Percentiles rank a stretch among this genome's conserved stretches.
phyloP scores from a whole-genome alignment of 2,888 invertebrate species.

The Dusona sp. region DNA sequence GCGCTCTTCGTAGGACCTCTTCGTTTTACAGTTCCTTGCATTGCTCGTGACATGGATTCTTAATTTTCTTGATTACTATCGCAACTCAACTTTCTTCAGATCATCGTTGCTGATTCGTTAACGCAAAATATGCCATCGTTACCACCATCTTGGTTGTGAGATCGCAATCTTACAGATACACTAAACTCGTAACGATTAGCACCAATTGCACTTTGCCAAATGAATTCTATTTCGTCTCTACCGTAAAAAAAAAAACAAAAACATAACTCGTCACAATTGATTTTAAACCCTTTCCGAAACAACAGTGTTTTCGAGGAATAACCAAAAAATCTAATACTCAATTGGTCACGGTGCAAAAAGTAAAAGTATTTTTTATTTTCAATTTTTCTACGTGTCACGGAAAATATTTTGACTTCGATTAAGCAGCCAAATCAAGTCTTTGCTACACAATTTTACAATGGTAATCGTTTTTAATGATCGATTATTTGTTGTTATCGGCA shows the following conservation, averaged over 20 bases:
- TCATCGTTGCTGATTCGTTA: background rate
- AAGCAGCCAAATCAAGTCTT: too few relatives aligned
- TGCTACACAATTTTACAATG: background rate
- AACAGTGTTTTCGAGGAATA: too few relatives aligned
- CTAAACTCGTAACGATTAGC: conserved; percentile 5
- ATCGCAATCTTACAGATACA: conserved; percentile 11
- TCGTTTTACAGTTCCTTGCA: background rate
- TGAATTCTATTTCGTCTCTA: background rate
- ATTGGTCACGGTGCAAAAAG: too few relatives aligned
- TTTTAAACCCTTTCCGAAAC: too few relatives aligned
- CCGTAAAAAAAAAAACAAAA: background rate
- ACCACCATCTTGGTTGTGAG: conserved; percentile 15
- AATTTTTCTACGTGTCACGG: too few relatives aligned
- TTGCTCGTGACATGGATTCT: conserved; percentile 19
- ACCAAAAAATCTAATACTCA: too few relatives aligned
- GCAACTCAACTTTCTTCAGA: conserved; percentile 19
- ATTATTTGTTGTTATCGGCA: background rate
- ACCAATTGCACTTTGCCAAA: background rate
- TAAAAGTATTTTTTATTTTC: too few relatives aligned
- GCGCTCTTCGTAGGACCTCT: conserved; percentile 30
- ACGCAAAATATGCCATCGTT: conserved; percentile 20
- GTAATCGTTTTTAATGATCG: background rate
- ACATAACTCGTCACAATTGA: too few relatives aligned
- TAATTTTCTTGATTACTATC: conserved; percentile 23
- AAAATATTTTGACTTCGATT: too few relatives aligned